Conservation (phyloP, 2,797 vertebrate species). For the Phoxinus dragarum region DNA sequence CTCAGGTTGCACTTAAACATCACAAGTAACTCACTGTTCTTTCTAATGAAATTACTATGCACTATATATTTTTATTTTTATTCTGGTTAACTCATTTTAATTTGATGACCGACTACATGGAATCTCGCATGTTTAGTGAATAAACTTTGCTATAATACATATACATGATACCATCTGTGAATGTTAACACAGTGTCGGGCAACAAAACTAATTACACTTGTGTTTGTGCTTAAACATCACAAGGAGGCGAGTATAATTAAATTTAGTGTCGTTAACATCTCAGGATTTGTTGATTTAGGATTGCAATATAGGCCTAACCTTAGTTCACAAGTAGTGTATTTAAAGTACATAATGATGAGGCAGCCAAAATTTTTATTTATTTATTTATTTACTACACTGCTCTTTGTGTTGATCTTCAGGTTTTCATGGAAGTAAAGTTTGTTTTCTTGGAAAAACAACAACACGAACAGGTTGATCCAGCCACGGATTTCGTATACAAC, state of each 20-base stretch:
- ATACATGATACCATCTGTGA: background rate
- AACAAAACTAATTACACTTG: background rate
- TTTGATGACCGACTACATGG: background rate
- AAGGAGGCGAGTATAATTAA: background rate
- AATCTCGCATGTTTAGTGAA: background rate
- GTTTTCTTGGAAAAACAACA: background rate
- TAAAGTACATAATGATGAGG: background rate
- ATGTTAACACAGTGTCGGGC: background rate
- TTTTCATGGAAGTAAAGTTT: background rate
- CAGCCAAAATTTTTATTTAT: background rate
- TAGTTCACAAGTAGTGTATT: background rate
- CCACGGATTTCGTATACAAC: too few relatives aligned
- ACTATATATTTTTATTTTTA: background rate
- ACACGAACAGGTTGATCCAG: background rate
- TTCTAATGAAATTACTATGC: background rate
- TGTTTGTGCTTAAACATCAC: background rate
- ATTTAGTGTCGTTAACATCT: background rate
- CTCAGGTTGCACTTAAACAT: constrained; percentile 2
- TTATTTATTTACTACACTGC: background rate
- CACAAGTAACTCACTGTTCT: background rate
- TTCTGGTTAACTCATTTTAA: background rate
- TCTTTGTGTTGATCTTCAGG: background rate
- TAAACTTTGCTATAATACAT: background rate
- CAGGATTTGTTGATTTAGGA: background rate
- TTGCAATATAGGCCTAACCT: background rate